Conservation (phyloP, 1,140 invertebrate species). For the Bicyclus anynana region DNA sequence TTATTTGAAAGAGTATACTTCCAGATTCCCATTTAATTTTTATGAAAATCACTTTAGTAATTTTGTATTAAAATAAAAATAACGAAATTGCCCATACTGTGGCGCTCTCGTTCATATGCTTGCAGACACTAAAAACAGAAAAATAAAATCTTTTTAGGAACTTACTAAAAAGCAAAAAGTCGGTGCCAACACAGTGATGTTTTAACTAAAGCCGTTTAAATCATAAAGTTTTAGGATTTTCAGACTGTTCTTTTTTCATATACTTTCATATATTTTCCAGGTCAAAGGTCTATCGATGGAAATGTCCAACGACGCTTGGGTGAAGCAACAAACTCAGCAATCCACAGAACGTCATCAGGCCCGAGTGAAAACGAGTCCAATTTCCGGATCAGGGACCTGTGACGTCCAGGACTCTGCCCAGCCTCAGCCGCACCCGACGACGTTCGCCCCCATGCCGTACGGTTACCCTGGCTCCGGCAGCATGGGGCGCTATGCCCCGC, state of each 20-base stretch:
- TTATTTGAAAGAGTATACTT: too few species aligned
- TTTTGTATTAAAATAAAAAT: too few species aligned
- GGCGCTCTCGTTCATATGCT: too few species aligned
- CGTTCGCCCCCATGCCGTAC: constrained; percentile 74
- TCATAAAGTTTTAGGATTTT: too few species aligned
- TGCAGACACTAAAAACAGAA: too few species aligned
- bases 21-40: too few species aligned
- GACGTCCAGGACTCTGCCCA: constrained; percentile 52
- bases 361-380: constrained; percentile 67
- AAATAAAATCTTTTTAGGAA: too few species aligned
- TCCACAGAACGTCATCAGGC: constrained; percentile 55
- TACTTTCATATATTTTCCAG: constrained; percentile 28
- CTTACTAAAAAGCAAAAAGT: too few species aligned
- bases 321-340: constrained; percentile 67
- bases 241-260: background rate
- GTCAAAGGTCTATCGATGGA: constrained; percentile 72
- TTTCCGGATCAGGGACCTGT: constrained; percentile 56
- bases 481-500: constrained; percentile 75
- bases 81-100: too few species aligned
- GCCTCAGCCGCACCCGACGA: constrained; percentile 57
- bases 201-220: too few species aligned
- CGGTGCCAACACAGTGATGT: too few species aligned
- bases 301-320: constrained; percentile 70
- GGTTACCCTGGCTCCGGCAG: constrained; percentile 71
- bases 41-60: too few species aligned